Evolutionary conservation across 2,113 vertebrate species (phyloP).

Genomic region (Rutilus rutilus): DNA sequence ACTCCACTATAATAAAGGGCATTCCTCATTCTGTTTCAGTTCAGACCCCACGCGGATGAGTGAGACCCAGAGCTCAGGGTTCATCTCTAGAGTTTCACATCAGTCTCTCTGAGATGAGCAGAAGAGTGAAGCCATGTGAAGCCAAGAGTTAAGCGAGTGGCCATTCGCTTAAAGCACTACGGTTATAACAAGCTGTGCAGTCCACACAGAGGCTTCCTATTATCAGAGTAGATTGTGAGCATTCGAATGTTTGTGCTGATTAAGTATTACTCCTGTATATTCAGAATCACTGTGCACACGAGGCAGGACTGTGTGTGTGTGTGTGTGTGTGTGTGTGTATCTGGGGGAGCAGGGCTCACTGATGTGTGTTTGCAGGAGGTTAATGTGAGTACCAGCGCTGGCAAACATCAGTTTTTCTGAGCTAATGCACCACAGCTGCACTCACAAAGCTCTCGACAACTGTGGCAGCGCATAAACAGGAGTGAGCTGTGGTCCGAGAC

Average conservation of each 20-base stretch:
- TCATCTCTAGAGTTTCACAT: no score
- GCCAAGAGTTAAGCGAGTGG: no score
- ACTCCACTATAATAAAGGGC: no score
- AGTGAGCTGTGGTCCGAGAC: conserved; percentile 79
- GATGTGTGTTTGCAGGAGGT: conserved; percentile 54
- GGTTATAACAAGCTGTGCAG: not conserved
- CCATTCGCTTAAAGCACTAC: no score
- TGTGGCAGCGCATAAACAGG: conserved; percentile 83
- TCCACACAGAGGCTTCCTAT: not conserved
- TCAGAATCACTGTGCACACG: not conserved
- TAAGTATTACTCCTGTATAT: not conserved
- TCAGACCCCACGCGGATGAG: no score
- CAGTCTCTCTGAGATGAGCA: no score
- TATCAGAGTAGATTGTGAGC: not conserved
- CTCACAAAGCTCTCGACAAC: conserved; percentile 81
- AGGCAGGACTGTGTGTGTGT: not conserved
- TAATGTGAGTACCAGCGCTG: conserved; percentile 67
- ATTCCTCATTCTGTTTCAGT: no score
- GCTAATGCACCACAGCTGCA: conserved; percentile 88
- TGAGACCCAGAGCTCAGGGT: no score
- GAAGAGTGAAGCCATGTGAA: no score
- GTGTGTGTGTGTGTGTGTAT: not conserved
- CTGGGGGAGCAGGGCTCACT: not conserved
- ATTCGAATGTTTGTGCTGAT: not conserved
- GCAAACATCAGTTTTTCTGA: conserved; percentile 81